A percentile compares a stretch with the other conserved stretches of the same genome.
phyloP scores from a whole-genome alignment of 2,113 vertebrate species.

The Lanius collurio region DNA sequence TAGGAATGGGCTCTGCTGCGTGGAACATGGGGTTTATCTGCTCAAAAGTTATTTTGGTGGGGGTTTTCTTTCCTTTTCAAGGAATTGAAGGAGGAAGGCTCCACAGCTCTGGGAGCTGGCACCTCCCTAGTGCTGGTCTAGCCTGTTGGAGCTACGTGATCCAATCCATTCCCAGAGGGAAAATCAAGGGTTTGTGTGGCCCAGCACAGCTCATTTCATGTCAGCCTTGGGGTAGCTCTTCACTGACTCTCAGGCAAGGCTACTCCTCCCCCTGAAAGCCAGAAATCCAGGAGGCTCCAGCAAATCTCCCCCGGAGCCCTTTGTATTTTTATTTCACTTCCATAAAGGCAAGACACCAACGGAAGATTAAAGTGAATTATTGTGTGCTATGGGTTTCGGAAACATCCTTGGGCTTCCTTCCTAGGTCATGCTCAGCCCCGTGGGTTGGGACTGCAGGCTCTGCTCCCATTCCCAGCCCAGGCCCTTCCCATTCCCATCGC shows the following conservation, averaged over 20 bases:
- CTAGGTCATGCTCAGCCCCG: slow-evolving; percentile 52
- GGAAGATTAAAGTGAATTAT: slow-evolving; percentile 67
- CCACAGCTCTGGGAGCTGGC: neutral
- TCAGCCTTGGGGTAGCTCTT: neutral
- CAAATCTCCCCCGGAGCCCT: neutral
- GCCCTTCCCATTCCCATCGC: slow-evolving; percentile 43
- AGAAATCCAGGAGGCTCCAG: neutral
- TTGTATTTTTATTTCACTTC: neutral
- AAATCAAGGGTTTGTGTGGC: neutral
- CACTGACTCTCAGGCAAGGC: neutral
- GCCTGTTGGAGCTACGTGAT: neutral
- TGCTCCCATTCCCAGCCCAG: neutral
- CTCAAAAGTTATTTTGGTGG: neutral
- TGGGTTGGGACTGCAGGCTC: neutral
- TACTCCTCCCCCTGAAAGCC: neutral
- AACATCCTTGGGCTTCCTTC: slow-evolving; percentile 64
- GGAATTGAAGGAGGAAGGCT: neutral
- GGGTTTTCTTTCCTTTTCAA: neutral
- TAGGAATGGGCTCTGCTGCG: neutral
- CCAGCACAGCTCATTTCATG: neutral
- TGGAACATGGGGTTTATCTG: neutral
- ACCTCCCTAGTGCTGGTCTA: neutral
- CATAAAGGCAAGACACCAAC: neutral
- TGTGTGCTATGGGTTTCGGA: slow-evolving; percentile 59
- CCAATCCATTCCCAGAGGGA: neutral